Base-by-base conservation (phyloP, 1,140 invertebrate species). In the Drosophila tsacasi region DNA sequence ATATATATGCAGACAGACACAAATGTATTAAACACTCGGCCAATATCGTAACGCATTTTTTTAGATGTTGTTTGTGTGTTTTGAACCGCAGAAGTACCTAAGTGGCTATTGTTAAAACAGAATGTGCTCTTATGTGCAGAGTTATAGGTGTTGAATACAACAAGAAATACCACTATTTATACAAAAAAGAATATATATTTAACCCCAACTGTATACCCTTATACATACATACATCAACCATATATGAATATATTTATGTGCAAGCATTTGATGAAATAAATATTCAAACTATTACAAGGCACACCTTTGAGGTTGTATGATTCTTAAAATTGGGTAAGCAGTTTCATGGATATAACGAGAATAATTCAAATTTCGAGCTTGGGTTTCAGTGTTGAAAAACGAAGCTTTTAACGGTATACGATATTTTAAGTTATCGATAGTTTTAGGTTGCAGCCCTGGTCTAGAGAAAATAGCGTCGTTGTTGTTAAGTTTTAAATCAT, bases 21-120 rank as follows among this genome's bases (percentile, higher is more conserved):
- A 78, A 76, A 85, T 74, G 73, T 81, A 84, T 73, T 76, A 61
- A 50, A 42, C 83, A 67, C 71, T 69, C 64, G 81, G 67, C 69
- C 68, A 68, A 87, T 87, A 83, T 87, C 83, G 61, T 75, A 75
- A 77, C 65, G 83, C 83, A 87, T 79, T 79, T 87, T 86, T 86
- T 83, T 89, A 87, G 81, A 75, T 83, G 83, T 83, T 86, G 83
- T 80, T 87, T 87, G 67, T 58, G 72, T 89, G 69, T 86, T 73
- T 68, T 83, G 55, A 86, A 78, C 68, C 79, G 85, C 81, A 84
- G 64, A 71, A 81, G 84, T 89, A 89, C 84, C 84, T 89, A 89
- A 81, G 65, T 84, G 76, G 80, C 76, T 79, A 80, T 80, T 86
- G 81, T 80, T 66, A 64, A 72, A 87, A 55, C 75, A 50, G 50